Evolutionary conservation across 2,113 vertebrate species (phyloP).

Genomic region (Neotoma lepida): DNA sequence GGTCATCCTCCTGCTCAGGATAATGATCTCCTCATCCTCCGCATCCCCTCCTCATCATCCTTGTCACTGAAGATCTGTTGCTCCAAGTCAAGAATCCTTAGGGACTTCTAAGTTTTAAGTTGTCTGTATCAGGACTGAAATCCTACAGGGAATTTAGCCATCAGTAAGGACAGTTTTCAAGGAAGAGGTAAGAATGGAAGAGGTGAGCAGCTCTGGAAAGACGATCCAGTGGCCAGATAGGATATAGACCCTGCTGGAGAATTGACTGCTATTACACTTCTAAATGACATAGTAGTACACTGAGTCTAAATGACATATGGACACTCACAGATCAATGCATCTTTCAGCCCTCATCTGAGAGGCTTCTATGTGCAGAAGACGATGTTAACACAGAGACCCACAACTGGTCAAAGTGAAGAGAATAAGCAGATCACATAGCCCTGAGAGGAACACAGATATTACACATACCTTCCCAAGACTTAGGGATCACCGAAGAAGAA

Average conservation of each 20-base stretch:
- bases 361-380: neutral
- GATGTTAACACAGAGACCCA: neutral
- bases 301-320: neutral
- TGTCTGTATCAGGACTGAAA: neutral
- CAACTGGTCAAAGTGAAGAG: neutral
- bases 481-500: neutral
- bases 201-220: neutral
- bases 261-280: neutral
- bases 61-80: too few species aligned
- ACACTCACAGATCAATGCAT: neutral
- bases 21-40: too few species aligned
- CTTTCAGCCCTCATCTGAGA: neutral
- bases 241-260: neutral
- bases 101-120: neutral
- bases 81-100: too few species aligned
- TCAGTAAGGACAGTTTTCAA: neutral
- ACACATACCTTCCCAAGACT: too few species aligned
- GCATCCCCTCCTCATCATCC: too few species aligned
- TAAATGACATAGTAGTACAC: neutral
- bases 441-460: neutral
- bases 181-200: neutral
- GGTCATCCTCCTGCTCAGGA: too few species aligned
- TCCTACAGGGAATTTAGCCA: neutral
- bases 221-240: neutral
- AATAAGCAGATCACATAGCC: neutral